phyloP scores from a whole-genome alignment of 2,113 vertebrate genomes.

The Aspidoscelis tigris region DNA sequence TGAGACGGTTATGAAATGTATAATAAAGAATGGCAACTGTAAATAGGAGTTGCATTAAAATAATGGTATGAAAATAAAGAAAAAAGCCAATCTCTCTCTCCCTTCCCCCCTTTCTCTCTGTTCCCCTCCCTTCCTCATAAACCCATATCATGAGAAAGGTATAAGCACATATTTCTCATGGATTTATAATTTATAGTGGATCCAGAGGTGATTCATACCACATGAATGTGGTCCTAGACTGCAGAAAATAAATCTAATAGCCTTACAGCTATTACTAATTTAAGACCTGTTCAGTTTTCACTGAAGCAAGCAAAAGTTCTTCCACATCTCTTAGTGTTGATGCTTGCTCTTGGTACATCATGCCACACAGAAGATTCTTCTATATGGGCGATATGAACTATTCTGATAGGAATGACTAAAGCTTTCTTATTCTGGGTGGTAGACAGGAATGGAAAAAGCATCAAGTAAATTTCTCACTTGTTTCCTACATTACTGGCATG shows the following conservation, averaged over 20 bases:
- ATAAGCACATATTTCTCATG: slow-evolving; percentile 39
- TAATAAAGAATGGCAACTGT: slow-evolving; percentile 15
- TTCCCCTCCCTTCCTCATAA: slow-evolving; percentile 26
- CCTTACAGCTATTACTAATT: slow-evolving; percentile 63
- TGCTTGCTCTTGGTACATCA: slow-evolving; percentile 18
- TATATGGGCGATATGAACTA: not conserved
- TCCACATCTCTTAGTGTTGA: not conserved
- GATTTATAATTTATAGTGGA: slow-evolving; percentile 62
- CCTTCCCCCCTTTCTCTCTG: not conserved
- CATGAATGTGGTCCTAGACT: slow-evolving; percentile 46
- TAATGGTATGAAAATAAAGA: slow-evolving; percentile 7
- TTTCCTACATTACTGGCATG: too few species aligned
- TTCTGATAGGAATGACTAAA: not conserved
- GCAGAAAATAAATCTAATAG: slow-evolving; percentile 66
- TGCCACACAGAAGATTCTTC: not conserved
- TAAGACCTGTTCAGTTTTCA: slow-evolving; percentile 44
- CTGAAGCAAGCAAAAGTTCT: slow-evolving; percentile 39
- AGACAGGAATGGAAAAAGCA: not conserved
- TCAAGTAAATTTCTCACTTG: too few species aligned
- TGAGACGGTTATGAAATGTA: slow-evolving; percentile 6
- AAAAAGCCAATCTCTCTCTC: slow-evolving; percentile 12
- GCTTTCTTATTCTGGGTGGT: not conserved
- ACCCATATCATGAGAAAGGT: slow-evolving; percentile 24
- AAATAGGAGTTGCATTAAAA: slow-evolving; percentile 23
- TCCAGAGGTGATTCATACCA: slow-evolving; percentile 52